A percentile compares a stretch with the other conserved stretches of the same genome.
phyloP scores from a whole-genome alignment of 53 echinoderm and acorn worm genomes.

The Crossaster papposus region DNA sequence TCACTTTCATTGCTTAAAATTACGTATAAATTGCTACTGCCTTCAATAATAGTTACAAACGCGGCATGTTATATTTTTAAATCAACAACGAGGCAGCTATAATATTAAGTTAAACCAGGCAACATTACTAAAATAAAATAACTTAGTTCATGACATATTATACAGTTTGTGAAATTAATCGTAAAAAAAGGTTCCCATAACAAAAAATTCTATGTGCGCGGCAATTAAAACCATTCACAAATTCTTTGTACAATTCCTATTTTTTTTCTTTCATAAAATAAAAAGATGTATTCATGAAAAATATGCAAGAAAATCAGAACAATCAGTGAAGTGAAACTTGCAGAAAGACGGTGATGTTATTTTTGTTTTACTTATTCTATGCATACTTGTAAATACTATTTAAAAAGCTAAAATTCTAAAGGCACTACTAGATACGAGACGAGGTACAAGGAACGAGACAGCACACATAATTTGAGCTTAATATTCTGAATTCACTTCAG shows the following conservation, averaged over 20 bases:
- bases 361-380: not conserved
- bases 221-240: constrained; percentile 33
- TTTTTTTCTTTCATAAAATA: constrained; percentile 5
- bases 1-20: not conserved
- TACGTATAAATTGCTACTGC: not conserved
- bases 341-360: constrained; percentile 39
- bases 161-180: not conserved
- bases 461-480: not conserved
- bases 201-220: constrained; percentile 10
- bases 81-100: not conserved
- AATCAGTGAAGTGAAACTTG: constrained; percentile 13
- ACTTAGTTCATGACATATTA: not conserved
- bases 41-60: not conserved
- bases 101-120: not conserved
- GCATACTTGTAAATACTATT: not conserved
- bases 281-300: not conserved
- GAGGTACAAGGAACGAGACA: not conserved
- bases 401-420: not conserved
- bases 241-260: constrained; percentile 30
- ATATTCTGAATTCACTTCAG: not conserved
- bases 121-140: not conserved
- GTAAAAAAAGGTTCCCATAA: not conserved
- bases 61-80: not conserved
- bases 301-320: not conserved
- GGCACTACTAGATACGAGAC: constrained; percentile 10